Percentiles rank a stretch among this genome's conserved stretches.
Conservation (phyloP, 1,140 invertebrate genomes). For the Drosophila arizonae region DNA sequence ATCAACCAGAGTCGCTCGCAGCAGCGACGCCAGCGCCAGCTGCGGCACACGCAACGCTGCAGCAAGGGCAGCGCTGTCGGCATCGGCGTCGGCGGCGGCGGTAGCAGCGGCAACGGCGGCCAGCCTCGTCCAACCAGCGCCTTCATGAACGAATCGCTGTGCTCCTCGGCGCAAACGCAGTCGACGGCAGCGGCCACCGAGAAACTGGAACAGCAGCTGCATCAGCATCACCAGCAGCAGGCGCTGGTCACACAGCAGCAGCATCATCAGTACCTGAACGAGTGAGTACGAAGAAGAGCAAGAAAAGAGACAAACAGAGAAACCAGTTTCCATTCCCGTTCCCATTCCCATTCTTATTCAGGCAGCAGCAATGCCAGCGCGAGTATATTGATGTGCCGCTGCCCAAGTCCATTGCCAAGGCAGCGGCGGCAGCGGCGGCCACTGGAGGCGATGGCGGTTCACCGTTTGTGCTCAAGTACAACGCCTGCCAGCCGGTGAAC, state of each 20-base stretch:
- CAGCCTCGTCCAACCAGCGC: slow-evolving; percentile 61
- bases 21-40: slow-evolving; percentile 64
- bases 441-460: slow-evolving; percentile 30
- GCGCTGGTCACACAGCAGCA: slow-evolving; percentile 69
- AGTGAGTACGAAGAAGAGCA: slow-evolving; percentile 50
- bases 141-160: slow-evolving; percentile 75
- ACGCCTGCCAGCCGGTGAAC: slow-evolving; percentile 74
- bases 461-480: slow-evolving; percentile 79
- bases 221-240: slow-evolving; percentile 75
- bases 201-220: slow-evolving; percentile 75
- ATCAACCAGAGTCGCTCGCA: slow-evolving; percentile 59
- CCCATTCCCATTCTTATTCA: not conserved
- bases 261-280: slow-evolving; percentile 75
- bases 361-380: slow-evolving; percentile 56
- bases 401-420: slow-evolving; percentile 79
- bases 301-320: not conserved
- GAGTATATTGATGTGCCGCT: slow-evolving; percentile 83
- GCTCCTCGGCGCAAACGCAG: slow-evolving; percentile 76
- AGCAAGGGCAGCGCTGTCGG: slow-evolving; percentile 63
- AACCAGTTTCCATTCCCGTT: slow-evolving; percentile 7
- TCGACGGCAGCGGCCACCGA: slow-evolving; percentile 77
- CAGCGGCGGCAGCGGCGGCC: slow-evolving; percentile 51
- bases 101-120: slow-evolving; percentile 3
- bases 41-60: slow-evolving; percentile 65
- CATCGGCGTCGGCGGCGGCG: too few relatives aligned